phyloP scores from a whole-genome alignment of 1,140 invertebrate genomes.

The Thalassaphorura encarpata region DNA sequence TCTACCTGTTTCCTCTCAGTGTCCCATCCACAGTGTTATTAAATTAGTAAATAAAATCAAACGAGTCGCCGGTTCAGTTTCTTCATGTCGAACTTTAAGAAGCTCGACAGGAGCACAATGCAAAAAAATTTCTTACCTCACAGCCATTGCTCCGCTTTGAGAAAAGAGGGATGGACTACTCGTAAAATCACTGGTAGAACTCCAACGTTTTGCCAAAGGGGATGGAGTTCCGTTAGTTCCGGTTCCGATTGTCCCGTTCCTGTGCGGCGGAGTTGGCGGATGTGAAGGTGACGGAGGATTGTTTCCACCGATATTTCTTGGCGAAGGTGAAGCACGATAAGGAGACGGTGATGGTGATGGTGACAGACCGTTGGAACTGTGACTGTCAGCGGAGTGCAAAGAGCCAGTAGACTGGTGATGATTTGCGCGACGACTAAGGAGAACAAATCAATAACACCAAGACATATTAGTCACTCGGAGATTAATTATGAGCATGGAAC shows the following conservation, averaged over 20 bases:
- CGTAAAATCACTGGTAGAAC: slow-evolving; percentile 66
- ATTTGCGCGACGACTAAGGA: slow-evolving; percentile 49
- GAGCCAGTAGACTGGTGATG: slow-evolving; percentile 77
- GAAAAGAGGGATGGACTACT: slow-evolving; percentile 35
- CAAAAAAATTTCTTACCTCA: slow-evolving; percentile 42
- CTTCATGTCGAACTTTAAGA: too few relatives aligned
- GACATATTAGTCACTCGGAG: too few relatives aligned
- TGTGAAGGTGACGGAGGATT: slow-evolving; percentile 37
- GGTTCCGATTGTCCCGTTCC: slow-evolving; percentile 39
- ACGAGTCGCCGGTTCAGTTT: too few relatives aligned
- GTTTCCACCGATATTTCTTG: slow-evolving; percentile 37
- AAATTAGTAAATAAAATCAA: too few relatives aligned
- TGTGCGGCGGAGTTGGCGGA: slow-evolving; percentile 36
- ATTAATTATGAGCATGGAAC: too few relatives aligned
- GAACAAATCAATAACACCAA: slow-evolving; percentile 4
- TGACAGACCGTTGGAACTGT: slow-evolving; percentile 68
- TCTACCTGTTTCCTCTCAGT: too few relatives aligned
- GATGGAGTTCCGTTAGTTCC: slow-evolving; percentile 27
- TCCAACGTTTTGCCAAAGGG: slow-evolving; percentile 63
- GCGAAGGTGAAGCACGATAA: slow-evolving; percentile 32
- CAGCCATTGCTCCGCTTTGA: slow-evolving; percentile 36
- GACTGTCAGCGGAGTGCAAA: slow-evolving; percentile 67
- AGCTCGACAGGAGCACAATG: slow-evolving; percentile 31
- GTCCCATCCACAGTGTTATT: too few relatives aligned
- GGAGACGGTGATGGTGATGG: slow-evolving; percentile 70